phyloP scores from a whole-genome alignment of 2,888 invertebrate genomes.

The Philopedon plagiatum region DNA sequence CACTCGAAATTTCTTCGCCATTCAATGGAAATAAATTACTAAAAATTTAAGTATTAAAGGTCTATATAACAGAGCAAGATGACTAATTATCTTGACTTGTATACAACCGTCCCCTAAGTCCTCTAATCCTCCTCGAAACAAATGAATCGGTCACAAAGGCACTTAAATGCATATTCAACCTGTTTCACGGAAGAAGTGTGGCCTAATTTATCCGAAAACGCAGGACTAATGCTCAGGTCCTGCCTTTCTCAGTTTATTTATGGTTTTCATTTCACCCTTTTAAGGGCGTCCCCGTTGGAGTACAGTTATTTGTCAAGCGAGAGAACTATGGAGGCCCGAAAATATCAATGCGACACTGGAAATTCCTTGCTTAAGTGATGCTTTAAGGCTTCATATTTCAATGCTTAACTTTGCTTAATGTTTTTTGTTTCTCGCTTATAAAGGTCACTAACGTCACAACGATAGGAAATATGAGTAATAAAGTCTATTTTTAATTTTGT shows the following conservation, averaged over 20 bases:
- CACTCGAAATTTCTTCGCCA: no score
- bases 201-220: conserved; percentile 42
- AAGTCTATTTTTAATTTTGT: no score
- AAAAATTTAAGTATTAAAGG: no score
- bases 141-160: background rate
- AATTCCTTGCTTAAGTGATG: background rate
- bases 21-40: no score
- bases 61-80: no score
- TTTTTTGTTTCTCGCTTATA: no score
- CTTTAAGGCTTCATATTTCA: no score
- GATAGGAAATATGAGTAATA: no score
- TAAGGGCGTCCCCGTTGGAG: conserved; percentile 36
- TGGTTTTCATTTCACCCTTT: conserved; percentile 50
- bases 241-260: conserved; percentile 43
- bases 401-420: no score
- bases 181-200: conserved; percentile 9
- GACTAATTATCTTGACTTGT: background rate
- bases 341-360: no score
- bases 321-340: conserved; percentile 7
- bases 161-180: conserved; percentile 19
- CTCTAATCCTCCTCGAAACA: background rate
- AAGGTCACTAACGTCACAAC: no score
- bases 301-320: conserved; percentile 47
- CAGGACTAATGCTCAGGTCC: conserved; percentile 23
- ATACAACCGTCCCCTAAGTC: background rate